phyloP scores from a whole-genome alignment of 1,140 invertebrate species.

The Drosophila bocqueti region DNA sequence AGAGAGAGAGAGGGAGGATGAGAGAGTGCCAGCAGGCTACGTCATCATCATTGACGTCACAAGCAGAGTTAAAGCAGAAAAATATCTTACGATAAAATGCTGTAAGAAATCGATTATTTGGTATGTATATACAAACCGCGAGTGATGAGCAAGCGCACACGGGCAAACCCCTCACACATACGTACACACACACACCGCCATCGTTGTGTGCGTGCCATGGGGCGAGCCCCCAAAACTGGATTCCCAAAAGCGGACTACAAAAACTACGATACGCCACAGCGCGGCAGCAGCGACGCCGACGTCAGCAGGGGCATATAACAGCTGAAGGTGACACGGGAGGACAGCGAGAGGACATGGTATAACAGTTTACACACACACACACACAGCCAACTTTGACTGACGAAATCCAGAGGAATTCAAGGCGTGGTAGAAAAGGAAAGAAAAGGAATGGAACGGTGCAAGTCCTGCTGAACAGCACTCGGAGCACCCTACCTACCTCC shows the following conservation, averaged over 20 bases:
- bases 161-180: slow-evolving; percentile 38
- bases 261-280: slow-evolving; percentile 4
- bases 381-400: slow-evolving; percentile 20
- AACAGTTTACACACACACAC: slow-evolving; percentile 24
- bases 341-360: slow-evolving; percentile 33
- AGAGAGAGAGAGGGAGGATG: no score
- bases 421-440: slow-evolving; percentile 34
- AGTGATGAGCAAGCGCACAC: slow-evolving; percentile 65
- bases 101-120: slow-evolving; percentile 72
- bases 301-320: slow-evolving; percentile 31
- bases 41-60: slow-evolving; percentile 81
- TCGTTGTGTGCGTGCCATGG: slow-evolving; percentile 45
- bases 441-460: slow-evolving; percentile 11
- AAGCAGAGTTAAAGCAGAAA: slow-evolving; percentile 9
- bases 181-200: slow-evolving; percentile 1
- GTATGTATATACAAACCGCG: slow-evolving; percentile 61
- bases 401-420: slow-evolving; percentile 33
- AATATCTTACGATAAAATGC: slow-evolving; percentile 33
- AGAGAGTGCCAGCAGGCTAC: slow-evolving; percentile 36
- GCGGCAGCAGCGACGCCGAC: slow-evolving; percentile 1
- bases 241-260: slow-evolving; percentile 52
- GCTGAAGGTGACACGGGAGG: slow-evolving; percentile 63
- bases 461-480: slow-evolving; percentile 1
- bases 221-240: slow-evolving; percentile 82
- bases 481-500: neutral